phyloP scores from a whole-genome alignment of 2,113 vertebrate species.

The Lasiurus borealis region DNA sequence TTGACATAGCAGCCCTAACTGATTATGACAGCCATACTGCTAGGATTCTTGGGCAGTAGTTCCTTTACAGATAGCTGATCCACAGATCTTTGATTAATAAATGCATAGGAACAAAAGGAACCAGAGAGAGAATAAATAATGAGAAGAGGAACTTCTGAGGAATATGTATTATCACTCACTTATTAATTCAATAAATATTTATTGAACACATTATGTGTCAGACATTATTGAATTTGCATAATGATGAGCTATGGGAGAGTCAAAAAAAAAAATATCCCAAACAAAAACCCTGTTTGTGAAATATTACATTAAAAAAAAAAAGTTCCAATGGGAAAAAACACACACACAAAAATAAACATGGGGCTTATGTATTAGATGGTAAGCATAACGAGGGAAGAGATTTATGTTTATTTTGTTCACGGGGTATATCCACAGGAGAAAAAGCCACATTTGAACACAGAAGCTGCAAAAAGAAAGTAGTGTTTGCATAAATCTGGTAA shows the following conservation, averaged over 20 bases:
- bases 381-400: neutral
- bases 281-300: neutral
- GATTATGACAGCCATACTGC: neutral
- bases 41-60: neutral
- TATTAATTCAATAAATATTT: slow-evolving; percentile 15
- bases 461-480: neutral
- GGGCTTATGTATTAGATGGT: neutral
- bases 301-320: neutral
- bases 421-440: neutral
- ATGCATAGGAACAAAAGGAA: neutral
- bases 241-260: neutral
- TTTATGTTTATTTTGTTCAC: neutral
- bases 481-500: neutral
- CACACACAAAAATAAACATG: neutral
- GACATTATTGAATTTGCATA: neutral
- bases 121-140: neutral
- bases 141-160: neutral
- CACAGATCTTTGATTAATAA: slow-evolving; percentile 23
- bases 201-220: neutral
- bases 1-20: neutral
- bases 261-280: neutral
- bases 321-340: neutral
- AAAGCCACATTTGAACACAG: neutral
- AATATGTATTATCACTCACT: neutral
- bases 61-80: neutral